These are phyloP conservation scores for Percopsis transmontana DNA, from an alignment of 2,113 vertebrate genomes.

Conservation along the genomic window DNA sequence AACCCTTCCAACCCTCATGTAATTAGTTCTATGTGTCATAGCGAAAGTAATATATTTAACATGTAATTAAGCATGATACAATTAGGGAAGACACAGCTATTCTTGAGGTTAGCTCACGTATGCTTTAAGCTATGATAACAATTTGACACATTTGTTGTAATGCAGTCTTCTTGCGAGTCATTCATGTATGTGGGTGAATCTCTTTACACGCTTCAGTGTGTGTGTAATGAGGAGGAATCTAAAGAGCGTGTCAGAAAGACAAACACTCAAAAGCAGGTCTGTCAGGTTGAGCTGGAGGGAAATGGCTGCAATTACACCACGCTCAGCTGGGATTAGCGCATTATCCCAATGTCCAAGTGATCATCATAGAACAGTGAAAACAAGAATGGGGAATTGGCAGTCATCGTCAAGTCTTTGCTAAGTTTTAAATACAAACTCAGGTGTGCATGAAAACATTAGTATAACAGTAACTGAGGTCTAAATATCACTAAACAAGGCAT, in stretches of 20 bases:
- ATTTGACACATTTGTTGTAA: background rate
- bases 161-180: background rate
- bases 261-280: conserved; percentile 31
- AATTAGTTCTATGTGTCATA: background rate
- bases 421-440: no score
- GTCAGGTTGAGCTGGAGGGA: conserved; percentile 37
- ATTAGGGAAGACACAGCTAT: background rate
- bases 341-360: background rate
- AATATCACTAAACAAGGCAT: no score
- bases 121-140: background rate
- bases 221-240: conserved; percentile 39
- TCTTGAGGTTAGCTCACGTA: background rate
- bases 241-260: background rate
- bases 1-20: background rate
- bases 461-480: no score
- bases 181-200: background rate
- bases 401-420: no score
- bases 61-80: background rate
- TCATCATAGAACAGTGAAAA: background rate
- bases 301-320: background rate
- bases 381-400: conserved; percentile 2
- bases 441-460: no score
- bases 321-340: conserved; percentile 8
- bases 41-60: background rate
- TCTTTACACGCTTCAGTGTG: conserved; percentile 27